Conservation (phyloP, 2,113 vertebrate genomes). For the Prietella phreatophila region DNA sequence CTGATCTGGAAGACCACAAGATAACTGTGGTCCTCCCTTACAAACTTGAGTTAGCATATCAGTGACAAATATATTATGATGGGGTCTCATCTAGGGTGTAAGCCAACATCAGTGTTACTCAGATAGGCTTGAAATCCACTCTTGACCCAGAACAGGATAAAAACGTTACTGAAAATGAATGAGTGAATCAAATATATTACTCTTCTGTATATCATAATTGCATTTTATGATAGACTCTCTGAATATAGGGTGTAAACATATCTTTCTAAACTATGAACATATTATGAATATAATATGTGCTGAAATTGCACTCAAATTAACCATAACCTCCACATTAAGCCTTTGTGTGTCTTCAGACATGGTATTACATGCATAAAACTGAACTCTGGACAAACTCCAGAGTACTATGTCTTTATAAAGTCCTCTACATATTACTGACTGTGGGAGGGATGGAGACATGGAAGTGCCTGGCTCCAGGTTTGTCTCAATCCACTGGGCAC, state of each 20-base stretch:
- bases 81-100: neutral
- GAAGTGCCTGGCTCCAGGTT: slow-evolving; percentile 21
- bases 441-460: slow-evolving; percentile 19
- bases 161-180: neutral
- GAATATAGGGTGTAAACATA: neutral
- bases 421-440: slow-evolving; percentile 11
- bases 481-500: slow-evolving; percentile 19
- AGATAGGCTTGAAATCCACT: neutral
- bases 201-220: neutral
- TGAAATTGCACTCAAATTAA: neutral
- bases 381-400: neutral
- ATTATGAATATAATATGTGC: neutral
- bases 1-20: slow-evolving; percentile 5
- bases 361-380: neutral
- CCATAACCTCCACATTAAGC: neutral
- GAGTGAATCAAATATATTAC: neutral
- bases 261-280: neutral
- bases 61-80: neutral
- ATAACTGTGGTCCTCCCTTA: neutral
- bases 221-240: neutral
- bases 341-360: neutral
- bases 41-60: neutral
- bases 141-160: neutral
- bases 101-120: neutral
- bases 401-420: neutral